Base-by-base conservation (phyloP, 2,113 vertebrate species). In the Ifrita kowaldi region DNA sequence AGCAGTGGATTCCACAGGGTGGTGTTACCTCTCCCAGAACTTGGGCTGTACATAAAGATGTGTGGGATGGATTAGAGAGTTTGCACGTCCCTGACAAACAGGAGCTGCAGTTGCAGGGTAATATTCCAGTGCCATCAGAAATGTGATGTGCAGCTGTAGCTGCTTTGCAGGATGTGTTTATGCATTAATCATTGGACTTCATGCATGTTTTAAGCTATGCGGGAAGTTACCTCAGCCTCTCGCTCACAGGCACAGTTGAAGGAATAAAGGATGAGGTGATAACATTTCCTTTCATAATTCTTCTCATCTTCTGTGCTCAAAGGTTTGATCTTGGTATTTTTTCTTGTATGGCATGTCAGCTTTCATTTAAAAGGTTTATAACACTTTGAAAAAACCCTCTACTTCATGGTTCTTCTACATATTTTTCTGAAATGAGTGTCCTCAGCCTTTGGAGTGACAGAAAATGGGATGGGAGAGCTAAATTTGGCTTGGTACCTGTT, bases 11-110 rank as follows among this genome's bases (percentile, higher is more conserved):
- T 30, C 55, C 19, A 12, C 35, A 23, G 18, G 0, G 17, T 14
- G 6, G 6, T 7, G 8, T 53, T 41, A 18, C 13, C 67, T 44
- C 4, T n/a, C 6, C 24, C 33, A 33, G 47, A 55, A 9, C 42
- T 14, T 3, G 6, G 35, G 6, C 23, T 30, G 26, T 21, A 2
- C 9, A 6, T 23, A 0, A 42, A 22, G 53, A 5, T 0, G 0
- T 2, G 3, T 50, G 42, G 60, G 55, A 16, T 20, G 30, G 39
- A 26, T 22, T 21, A 1, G 39, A 24, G 53, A 7, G 16, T 35
- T 46, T 47, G 30, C 52, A 82, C 52, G 16, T 9, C 76, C n/a
- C 65, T 86, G 57, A 9, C 35, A 24, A 41, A 6, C 35, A 26
- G 33, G 23, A 56, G 30, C 64, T 89, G 17, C n/a, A 55, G 37